These are phyloP conservation scores for Leptinotarsa haldemani DNA, from an alignment of 2,888 invertebrate genomes.

Conservation along the genomic window DNA sequence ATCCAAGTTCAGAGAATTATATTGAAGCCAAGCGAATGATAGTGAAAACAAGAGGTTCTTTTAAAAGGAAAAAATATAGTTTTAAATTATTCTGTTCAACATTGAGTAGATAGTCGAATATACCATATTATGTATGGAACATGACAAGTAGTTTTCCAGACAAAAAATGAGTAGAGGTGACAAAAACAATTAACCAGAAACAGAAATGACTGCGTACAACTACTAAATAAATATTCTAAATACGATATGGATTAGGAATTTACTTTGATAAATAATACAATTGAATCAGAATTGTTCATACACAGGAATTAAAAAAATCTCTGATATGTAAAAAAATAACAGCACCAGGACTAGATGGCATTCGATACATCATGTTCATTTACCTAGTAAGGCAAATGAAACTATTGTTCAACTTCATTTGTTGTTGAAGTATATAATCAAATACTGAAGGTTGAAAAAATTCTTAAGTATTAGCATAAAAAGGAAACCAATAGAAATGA, in stretches of 20 bases:
- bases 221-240: neutral
- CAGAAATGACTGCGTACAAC: neutral
- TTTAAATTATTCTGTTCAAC: neutral
- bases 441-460: neutral
- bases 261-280: neutral
- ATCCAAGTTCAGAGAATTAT: neutral
- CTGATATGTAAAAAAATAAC: neutral
- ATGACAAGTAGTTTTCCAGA: neutral
- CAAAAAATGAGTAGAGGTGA: neutral
- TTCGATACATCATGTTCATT: neutral
- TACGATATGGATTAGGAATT: neutral
- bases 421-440: neutral
- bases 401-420: neutral
- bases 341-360: neutral
- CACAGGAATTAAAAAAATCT: neutral
- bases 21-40: neutral
- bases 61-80: neutral
- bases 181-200: neutral
- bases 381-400: neutral
- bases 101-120: neutral
- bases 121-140: conserved; percentile 2
- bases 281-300: neutral
- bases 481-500: neutral
- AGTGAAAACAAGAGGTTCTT: neutral
- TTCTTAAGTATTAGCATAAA: neutral